Evolutionary conservation across 2,797 vertebrate species (phyloP), one percentile per base, ranked within the genome.

Genomic region (Peromyscus aztecus): DNA sequence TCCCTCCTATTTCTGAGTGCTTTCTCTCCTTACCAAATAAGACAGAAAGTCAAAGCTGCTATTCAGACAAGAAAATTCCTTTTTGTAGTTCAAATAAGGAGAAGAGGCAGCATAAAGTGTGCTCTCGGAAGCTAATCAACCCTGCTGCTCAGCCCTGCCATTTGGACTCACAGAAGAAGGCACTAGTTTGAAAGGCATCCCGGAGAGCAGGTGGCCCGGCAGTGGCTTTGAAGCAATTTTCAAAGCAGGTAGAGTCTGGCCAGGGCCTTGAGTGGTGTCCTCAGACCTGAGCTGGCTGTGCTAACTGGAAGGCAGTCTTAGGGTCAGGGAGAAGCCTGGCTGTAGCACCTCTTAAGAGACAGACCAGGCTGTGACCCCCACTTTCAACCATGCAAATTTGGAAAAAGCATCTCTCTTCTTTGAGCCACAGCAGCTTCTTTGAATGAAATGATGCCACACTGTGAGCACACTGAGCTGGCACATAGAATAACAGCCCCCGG

Each of bases 51-150:
- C 59, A 77, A 85, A 86, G 49, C 31, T 71, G 40, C 81, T 94
- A 61, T 92, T 97, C 88, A 94, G 84, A 90, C 19, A 2, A 49
- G 90, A 65, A 95, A 63, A 73, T 46, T 93, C 61, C n/a, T 80
- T 95, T 90, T 71, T 89, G 78, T 92, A 37, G 61, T 87, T 96
- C 88, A 89, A 49, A 89, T 37, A 91, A 97, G 91, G 81, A 92
- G 88, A 92, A n/a, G 75, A 96, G 78, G 52, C 40, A 55, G 43
- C 46, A 61, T 49, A 27, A 75, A 77, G 81, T 14, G 3, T 46
- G 61, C 65, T 89, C 88, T 89, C 77, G 17, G 67, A 90, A 96
- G 81, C 83, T 63, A 57, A 83, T 90, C 94, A 94, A 46, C 59
- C 37, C 91, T n/a, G 82, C 55, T 9, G 55, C 77, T 89, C 89